These are phyloP conservation scores for Uloborus diversus DNA, from an alignment of 1,140 invertebrate species.

Conservation along the genomic window DNA sequence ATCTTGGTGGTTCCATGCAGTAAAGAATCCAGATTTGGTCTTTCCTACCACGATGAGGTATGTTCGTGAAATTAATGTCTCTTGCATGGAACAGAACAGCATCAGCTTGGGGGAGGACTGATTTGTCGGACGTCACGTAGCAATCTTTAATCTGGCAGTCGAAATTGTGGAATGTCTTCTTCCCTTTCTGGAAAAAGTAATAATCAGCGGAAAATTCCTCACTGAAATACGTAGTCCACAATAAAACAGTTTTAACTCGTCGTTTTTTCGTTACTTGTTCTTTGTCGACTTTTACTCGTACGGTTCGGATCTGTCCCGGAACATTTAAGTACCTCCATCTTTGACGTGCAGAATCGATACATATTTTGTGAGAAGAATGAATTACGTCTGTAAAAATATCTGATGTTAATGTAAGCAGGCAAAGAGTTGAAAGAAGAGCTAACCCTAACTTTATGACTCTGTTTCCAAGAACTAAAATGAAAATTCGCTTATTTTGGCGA, in stretches of 20 bases:
- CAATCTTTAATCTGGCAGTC: slow-evolving; percentile 59
- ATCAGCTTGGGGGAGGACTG: slow-evolving; percentile 49
- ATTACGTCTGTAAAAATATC: not conserved
- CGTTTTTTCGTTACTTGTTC: not conserved
- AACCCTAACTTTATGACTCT: too few relatives aligned
- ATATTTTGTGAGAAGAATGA: not conserved
- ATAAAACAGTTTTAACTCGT: slow-evolving; percentile 26
- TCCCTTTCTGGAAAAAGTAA: slow-evolving; percentile 40
- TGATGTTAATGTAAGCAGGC: not conserved
- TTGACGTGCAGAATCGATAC: not conserved
- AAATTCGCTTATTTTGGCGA: too few relatives aligned
- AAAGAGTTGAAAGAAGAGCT: too few relatives aligned
- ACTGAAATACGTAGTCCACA: slow-evolving; percentile 40
- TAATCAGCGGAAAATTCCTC: slow-evolving; percentile 26
- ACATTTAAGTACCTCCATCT: not conserved
- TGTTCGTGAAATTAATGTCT: slow-evolving; percentile 40
- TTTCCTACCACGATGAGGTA: slow-evolving; percentile 27
- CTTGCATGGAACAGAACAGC: slow-evolving; percentile 59
- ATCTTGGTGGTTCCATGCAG: slow-evolving; percentile 60
- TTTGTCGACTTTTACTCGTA: not conserved
- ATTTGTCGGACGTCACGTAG: slow-evolving; percentile 56
- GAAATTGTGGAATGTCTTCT: slow-evolving; percentile 17
- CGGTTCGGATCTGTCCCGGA: slow-evolving; percentile 14
- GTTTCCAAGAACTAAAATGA: too few relatives aligned
- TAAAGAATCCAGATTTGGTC: slow-evolving; percentile 61